Percentiles rank a stretch among this genome's conserved stretches.
These are phyloP conservation scores for Hydroisotoma schaefferi DNA, from an alignment of 2,888 invertebrate species.

Conservation along the genomic window DNA sequence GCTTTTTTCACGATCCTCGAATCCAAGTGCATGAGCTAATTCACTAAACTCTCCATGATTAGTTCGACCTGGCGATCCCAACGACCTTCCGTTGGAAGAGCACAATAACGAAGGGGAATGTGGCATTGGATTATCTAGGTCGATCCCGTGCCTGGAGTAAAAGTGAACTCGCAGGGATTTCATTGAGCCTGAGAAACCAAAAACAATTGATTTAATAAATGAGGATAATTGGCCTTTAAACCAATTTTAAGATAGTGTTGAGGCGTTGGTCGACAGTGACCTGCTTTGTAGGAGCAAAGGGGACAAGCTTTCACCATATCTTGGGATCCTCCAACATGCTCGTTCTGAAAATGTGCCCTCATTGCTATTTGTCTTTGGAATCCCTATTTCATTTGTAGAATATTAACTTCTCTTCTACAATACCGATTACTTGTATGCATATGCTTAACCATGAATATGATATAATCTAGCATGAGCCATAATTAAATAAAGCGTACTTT, in stretches of 20 bases:
- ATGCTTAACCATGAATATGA: too few relatives aligned
- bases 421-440: too few relatives aligned
- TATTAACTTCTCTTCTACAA: too few relatives aligned
- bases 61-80: slow-evolving; percentile 32
- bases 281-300: slow-evolving; percentile 80
- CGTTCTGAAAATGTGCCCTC: slow-evolving; percentile 86
- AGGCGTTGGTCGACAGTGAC: too few relatives aligned
- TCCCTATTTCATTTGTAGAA: too few relatives aligned
- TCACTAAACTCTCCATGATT: slow-evolving; percentile 47
- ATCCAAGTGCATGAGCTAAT: slow-evolving; percentile 48
- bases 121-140: slow-evolving; percentile 82
- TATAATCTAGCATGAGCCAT: too few relatives aligned
- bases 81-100: slow-evolving; percentile 33
- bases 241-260: background rate
- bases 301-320: slow-evolving; percentile 88
- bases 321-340: slow-evolving; percentile 75
- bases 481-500: slow-evolving; percentile 56
- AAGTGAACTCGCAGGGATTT: slow-evolving; percentile 84
- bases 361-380: slow-evolving; percentile 90
- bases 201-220: background rate
- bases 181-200: slow-evolving; percentile 63
- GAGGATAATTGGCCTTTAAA: background rate
- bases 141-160: slow-evolving; percentile 85
- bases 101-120: slow-evolving; percentile 42
- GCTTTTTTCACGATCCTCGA: slow-evolving; percentile 48